phyloP scores from a whole-genome alignment of 2,888 invertebrate genomes.

The Antitype chi region DNA sequence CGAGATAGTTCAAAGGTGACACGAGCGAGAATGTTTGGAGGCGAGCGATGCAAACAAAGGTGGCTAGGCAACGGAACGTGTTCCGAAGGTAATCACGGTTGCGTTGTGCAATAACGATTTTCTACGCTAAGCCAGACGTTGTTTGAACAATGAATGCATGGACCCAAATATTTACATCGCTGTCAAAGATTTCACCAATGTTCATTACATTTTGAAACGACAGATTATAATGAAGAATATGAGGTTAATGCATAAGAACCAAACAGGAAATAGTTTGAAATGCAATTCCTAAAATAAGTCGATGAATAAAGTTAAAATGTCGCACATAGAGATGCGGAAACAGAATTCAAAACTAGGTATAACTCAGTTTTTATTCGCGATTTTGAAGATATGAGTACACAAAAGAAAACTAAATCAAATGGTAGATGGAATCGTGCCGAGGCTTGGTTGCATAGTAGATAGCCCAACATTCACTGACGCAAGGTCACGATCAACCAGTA shows the following conservation, averaged over 20 bases:
- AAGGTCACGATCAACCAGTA: slow-evolving; percentile 83
- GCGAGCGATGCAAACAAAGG: slow-evolving; percentile 77
- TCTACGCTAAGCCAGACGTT: slow-evolving; percentile 73
- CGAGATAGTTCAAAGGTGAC: slow-evolving; percentile 74
- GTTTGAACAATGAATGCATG: slow-evolving; percentile 73
- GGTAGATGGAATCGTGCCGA: slow-evolving; percentile 64
- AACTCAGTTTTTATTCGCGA: slow-evolving; percentile 5
- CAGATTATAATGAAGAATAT: slow-evolving; percentile 9
- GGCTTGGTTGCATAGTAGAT: slow-evolving; percentile 61
- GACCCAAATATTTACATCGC: slow-evolving; percentile 66
- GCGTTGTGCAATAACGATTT: slow-evolving; percentile 82
- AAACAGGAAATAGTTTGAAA: slow-evolving; percentile 37
- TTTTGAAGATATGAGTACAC: slow-evolving; percentile 26
- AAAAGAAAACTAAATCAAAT: slow-evolving; percentile 58
- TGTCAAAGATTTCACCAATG: slow-evolving; percentile 53
- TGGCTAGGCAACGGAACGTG: slow-evolving; percentile 71
- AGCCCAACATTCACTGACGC: slow-evolving; percentile 64
- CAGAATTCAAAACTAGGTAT: neutral
- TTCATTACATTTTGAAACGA: slow-evolving; percentile 25
- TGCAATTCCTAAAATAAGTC: slow-evolving; percentile 7
- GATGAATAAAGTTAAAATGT: neutral
- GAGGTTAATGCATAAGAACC: slow-evolving; percentile 22
- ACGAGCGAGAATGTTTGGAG: slow-evolving; percentile 71
- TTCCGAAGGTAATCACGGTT: slow-evolving; percentile 74
- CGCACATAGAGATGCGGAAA: slow-evolving; percentile 1